Percentiles rank a stretch among this genome's conserved stretches.
Conservation (phyloP, 1,140 invertebrate species). For the Drosophila lacertosa region DNA sequence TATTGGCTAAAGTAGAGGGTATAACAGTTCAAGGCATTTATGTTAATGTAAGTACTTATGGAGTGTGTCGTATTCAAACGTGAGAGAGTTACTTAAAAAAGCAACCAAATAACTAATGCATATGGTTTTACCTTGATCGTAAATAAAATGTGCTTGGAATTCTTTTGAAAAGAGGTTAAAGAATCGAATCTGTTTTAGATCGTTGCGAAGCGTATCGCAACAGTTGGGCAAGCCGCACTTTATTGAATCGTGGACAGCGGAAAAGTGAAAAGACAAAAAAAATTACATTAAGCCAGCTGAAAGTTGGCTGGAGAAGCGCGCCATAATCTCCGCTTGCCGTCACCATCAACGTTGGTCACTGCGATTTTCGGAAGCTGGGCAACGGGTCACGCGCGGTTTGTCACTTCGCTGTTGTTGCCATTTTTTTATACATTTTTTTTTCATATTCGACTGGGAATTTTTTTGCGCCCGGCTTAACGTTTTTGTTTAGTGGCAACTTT, state of each 20-base stretch:
- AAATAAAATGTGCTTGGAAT: too few species aligned
- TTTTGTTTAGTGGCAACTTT: constrained; percentile 3
- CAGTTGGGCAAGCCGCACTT: constrained; percentile 7
- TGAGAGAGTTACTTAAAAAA: too few species aligned
- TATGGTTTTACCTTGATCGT: too few species aligned
- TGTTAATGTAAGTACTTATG: too few species aligned
- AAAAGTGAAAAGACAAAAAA: not conserved
- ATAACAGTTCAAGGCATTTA: not conserved
- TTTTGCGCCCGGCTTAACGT: constrained; percentile 12
- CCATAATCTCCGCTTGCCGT: constrained; percentile 71
- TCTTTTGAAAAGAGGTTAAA: too few species aligned
- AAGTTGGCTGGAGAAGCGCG: constrained; percentile 49
- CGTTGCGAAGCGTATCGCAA: constrained; percentile 15
- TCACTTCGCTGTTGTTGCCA: constrained; percentile 48
- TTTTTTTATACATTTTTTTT: constrained; percentile 8
- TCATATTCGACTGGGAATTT: constrained; percentile 9
- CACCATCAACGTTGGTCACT: constrained; percentile 40
- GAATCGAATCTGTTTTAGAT: too few species aligned
- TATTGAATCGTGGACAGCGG: constrained; percentile 5
- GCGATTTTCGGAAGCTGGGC: constrained; percentile 14
- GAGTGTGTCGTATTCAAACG: too few species aligned
- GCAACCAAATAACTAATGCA: too few species aligned
- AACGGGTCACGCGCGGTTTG: constrained; percentile 69
- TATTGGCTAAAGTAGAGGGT: not conserved
- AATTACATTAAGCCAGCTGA: constrained; percentile 25